Percentiles rank a stretch among this genome's conserved stretches.
phyloP scores from a whole-genome alignment of 2,797 vertebrate species.

The Salarias fasciatus region DNA sequence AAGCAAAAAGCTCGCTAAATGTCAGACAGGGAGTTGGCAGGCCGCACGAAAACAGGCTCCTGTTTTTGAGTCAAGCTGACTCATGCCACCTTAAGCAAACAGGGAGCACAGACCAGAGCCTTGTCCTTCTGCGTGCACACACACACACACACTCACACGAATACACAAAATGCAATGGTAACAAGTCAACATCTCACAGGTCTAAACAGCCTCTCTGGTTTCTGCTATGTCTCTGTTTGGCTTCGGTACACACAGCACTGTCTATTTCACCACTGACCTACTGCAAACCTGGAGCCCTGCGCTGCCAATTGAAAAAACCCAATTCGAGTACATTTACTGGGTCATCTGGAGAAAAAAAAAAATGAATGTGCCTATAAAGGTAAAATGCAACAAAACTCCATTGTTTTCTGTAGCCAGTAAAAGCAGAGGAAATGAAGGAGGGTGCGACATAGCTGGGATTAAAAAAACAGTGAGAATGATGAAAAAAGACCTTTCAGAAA shows the following conservation, averaged over 20 bases:
- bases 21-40: slow-evolving; percentile 72
- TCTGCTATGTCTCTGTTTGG: slow-evolving; percentile 63
- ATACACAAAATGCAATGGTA: slow-evolving; percentile 50
- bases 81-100: slow-evolving; percentile 84
- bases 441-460: slow-evolving; percentile 15
- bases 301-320: slow-evolving; percentile 48
- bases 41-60: slow-evolving; percentile 74
- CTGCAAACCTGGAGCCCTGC: slow-evolving; percentile 40
- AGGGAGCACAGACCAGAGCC: slow-evolving; percentile 78
- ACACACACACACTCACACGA: slow-evolving; percentile 33
- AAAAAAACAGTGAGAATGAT: background rate
- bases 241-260: slow-evolving; percentile 57
- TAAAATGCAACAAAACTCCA: slow-evolving; percentile 60
- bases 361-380: slow-evolving; percentile 38
- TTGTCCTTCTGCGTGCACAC: slow-evolving; percentile 61
- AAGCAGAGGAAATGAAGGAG: slow-evolving; percentile 22
- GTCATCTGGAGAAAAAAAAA: slow-evolving; percentile 33
- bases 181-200: slow-evolving; percentile 72
- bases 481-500: too few relatives aligned
- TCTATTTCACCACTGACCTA: slow-evolving; percentile 53
- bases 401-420: slow-evolving; percentile 62
- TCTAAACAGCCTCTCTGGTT: slow-evolving; percentile 68
- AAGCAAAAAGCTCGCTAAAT: slow-evolving; percentile 63
- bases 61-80: slow-evolving; percentile 78
- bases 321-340: slow-evolving; percentile 43